Evolutionary conservation across 1,140 invertebrate genomes (phyloP).

Genomic region (Ips nitidus): DNA sequence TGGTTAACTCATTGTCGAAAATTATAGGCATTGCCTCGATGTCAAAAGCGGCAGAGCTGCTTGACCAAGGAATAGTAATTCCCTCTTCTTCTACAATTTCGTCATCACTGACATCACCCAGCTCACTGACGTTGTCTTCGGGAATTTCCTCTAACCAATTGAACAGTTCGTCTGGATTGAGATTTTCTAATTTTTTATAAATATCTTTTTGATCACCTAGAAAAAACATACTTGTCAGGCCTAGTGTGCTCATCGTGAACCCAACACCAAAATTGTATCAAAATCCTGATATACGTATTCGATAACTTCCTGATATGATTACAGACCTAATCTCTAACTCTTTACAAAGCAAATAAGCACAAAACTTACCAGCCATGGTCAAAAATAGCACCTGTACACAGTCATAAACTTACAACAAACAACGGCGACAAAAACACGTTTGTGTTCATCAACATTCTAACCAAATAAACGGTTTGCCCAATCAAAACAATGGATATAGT

Average conservation of each 20-base stretch:
- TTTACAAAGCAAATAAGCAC: too few species aligned
- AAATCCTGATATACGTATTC: too few species aligned
- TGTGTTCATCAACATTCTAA: too few species aligned
- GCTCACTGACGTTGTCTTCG: background rate
- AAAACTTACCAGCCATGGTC: too few species aligned
- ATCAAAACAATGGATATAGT: too few species aligned
- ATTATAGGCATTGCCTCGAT: constrained; percentile 2
- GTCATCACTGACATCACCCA: constrained; percentile 2
- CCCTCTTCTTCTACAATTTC: background rate
- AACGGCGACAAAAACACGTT: too few species aligned
- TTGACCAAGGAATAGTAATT: background rate
- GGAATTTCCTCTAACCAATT: constrained; percentile 1
- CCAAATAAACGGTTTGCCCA: too few species aligned
- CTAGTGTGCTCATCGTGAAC: background rate
- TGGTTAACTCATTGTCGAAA: background rate
- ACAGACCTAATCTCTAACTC: too few species aligned
- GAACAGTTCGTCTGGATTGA: background rate
- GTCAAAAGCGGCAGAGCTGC: background rate
- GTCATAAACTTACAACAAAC: too few species aligned
- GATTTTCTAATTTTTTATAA: background rate
- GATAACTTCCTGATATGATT: too few species aligned
- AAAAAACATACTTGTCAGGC: background rate
- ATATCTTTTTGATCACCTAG: background rate
- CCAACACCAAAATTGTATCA: constrained; percentile 8
- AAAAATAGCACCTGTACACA: too few species aligned